Evolutionary conservation across 2,113 vertebrate genomes (phyloP).

Genomic region (Baryphthengus martii): DNA sequence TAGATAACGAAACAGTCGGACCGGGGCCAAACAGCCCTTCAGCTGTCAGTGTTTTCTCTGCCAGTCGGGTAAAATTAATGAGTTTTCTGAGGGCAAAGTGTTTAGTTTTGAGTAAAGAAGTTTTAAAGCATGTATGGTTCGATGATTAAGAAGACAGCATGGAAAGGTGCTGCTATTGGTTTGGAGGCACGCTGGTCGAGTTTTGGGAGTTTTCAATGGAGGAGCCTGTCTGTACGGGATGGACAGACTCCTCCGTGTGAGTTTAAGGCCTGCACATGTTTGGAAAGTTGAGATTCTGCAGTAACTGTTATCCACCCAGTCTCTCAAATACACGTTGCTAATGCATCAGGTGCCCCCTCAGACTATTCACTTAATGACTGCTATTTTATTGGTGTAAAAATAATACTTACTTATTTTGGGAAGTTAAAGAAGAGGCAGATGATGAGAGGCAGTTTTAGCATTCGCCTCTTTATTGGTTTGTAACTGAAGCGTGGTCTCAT

Average conservation of each 20-base stretch:
- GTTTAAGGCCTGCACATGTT: background rate
- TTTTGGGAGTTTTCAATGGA: background rate
- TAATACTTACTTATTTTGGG: too few species aligned
- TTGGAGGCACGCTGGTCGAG: rapidly evolving
- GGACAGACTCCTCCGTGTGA: background rate
- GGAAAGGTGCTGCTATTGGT: background rate
- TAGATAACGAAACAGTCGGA: background rate
- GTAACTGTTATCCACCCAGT: background rate
- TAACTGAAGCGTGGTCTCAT: background rate
- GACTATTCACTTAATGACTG: background rate
- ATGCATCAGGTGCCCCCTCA: background rate
- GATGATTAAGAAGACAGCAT: rapidly evolving
- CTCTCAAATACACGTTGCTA: rapidly evolving
- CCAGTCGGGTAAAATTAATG: rapidly evolving
- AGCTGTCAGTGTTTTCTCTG: rapidly evolving
- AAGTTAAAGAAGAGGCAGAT: background rate
- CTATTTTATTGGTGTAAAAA: background rate
- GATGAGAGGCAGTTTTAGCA: background rate
- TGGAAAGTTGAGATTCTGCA: background rate
- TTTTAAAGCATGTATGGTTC: background rate
- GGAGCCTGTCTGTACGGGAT: background rate
- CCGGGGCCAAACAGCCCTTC: rapidly evolving
- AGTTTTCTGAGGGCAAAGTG: background rate
- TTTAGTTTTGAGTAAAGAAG: background rate
- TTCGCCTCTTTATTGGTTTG: background rate